phyloP scores from a whole-genome alignment of 2,113 vertebrate species.

The Stigmatopora argus region DNA sequence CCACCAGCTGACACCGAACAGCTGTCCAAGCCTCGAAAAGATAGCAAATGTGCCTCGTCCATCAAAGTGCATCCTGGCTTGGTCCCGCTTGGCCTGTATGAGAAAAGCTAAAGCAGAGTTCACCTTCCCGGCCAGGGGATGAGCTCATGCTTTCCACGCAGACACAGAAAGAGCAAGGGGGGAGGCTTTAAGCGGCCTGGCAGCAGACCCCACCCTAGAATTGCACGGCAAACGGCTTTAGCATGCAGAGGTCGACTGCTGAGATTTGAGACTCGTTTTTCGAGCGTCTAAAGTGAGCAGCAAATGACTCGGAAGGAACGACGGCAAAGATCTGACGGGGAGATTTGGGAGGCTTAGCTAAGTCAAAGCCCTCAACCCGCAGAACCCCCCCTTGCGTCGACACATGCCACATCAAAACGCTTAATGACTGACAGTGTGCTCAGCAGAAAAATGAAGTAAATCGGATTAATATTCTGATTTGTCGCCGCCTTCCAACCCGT shows the following conservation, averaged over 20 bases:
- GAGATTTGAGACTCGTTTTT: conserved; percentile 32
- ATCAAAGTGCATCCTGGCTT: conserved; percentile 11
- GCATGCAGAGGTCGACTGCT: conserved; percentile 30
- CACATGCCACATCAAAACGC: conserved; percentile 29
- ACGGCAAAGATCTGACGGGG: conserved; percentile 41
- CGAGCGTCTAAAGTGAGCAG: conserved; percentile 35
- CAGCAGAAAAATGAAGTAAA: conserved; percentile 10
- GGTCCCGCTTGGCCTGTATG: conserved; percentile 37
- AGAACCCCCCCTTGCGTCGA: conserved; percentile 34
- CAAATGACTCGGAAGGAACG: conserved; percentile 28
- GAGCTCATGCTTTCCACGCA: conserved; percentile 66
- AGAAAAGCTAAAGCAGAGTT: conserved; percentile 66
- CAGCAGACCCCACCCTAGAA: conserved; percentile 71
- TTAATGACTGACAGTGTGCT: conserved; percentile 35
- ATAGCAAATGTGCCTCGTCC: conserved; percentile 14
- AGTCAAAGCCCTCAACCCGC: conserved; percentile 49
- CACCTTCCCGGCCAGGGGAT: conserved; percentile 57
- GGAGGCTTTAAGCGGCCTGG: conserved; percentile 49
- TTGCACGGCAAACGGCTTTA: conserved; percentile 36
- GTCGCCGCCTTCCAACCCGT: background rate
- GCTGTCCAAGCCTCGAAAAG: conserved; percentile 55
- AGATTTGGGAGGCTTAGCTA: conserved; percentile 56
- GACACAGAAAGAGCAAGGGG: conserved; percentile 12
- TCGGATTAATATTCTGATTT: background rate
- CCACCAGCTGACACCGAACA: conserved; percentile 73